Base-by-base conservation (phyloP, 1,140 invertebrate genomes). In the Panagrolaimus sp. region DNA sequence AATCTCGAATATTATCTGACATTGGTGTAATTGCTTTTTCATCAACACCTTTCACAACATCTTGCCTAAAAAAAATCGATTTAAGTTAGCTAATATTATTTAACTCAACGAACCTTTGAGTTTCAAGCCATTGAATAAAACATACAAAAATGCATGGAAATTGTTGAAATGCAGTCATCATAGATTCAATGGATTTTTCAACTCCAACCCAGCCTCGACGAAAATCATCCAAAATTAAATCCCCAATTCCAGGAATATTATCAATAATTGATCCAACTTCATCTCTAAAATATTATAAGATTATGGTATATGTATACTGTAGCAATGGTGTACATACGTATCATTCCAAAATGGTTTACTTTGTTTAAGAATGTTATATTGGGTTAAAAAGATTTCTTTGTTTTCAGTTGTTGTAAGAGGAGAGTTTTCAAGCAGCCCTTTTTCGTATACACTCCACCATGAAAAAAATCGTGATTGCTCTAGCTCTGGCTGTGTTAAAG, bases 71-170 rank as follows among this genome's bases (percentile, higher is more conserved):
- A n/a, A n/a, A n/a, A n/a, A n/a, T n/a, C n/a, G n/a, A n/a, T n/a
- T n/a, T n/a, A n/a, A n/a, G n/a, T n/a, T n/a, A n/a, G n/a, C n/a
- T n/a, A n/a, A n/a, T n/a, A n/a, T n/a, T n/a, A n/a, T n/a, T n/a
- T n/a, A n/a, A n/a, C n/a, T n/a, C n/a, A n/a, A n/a, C n/a, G n/a
- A n/a, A n/a, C n/a, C n/a, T n/a, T 7, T 38, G 31, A 38, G 51
- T 57, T 57, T 57, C 51, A 13, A 57, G 51, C 51, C 51, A 57
- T 57, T 57, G 51, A 9, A 57, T 27, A 8, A 57, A 27, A 16
- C 51, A 57, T 20, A 57, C 51, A 20, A 57, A 27, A 11, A 57
- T 8, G 4, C 20, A 57, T 11, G 51, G 51, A 20, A 27, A 20
- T 11, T 13, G 13, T 57, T 27, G 51, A 27, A 57, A 57, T 57